Evolutionary conservation across 1,140 invertebrate species (phyloP), one percentile per base, ranked within the genome.

Genomic region (Lepidurus couesii): DNA sequence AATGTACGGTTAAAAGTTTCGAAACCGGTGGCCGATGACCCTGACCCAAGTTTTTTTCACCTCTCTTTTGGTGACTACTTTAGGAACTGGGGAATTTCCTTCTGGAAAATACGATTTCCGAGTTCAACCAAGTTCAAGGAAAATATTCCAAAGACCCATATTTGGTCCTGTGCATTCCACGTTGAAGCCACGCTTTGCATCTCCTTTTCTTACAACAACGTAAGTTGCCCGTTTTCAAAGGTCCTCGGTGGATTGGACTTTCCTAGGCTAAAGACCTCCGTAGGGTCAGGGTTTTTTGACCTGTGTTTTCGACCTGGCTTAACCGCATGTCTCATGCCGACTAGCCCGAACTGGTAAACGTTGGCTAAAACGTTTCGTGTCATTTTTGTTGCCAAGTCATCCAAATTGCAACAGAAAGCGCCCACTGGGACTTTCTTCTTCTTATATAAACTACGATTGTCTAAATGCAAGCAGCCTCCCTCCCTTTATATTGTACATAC

Each of bases 281-380:
- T 34, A 65, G 53, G 53, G 53, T 65, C 53, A 65, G 53, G 8
- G 53, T 65, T 65, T 65, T 65, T 65, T 65, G 53, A 65, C 53
- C 53, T 65, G 53, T 7, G 9, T 7, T 53, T 13, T 4, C 21
- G 53, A 65, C 53, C 53, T 65, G 53, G 53, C 53, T 65, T 7
- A 65, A 65, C 9, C 53, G 53, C 13, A 7, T 65, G 53, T 65
- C 53, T 21, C 53, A 65, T 34, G 21, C 53, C 8, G 53, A 7
- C 53, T 65, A 21, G 7, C 53, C 16, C 8, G 53, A 65, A 65
- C 53, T 65, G 53, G 53, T 65, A 65, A 65, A 65, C 53, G 53
- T 65, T 65, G 53, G 9, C 9, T 13, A 65, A 65, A n/a, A 65
- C 3, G 21, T 65, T 65, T 5, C 13, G 21, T 21, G 6, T 13